Evolutionary conservation across 2,888 invertebrate genomes (phyloP).

Genomic region (Tiphia femorata): DNA sequence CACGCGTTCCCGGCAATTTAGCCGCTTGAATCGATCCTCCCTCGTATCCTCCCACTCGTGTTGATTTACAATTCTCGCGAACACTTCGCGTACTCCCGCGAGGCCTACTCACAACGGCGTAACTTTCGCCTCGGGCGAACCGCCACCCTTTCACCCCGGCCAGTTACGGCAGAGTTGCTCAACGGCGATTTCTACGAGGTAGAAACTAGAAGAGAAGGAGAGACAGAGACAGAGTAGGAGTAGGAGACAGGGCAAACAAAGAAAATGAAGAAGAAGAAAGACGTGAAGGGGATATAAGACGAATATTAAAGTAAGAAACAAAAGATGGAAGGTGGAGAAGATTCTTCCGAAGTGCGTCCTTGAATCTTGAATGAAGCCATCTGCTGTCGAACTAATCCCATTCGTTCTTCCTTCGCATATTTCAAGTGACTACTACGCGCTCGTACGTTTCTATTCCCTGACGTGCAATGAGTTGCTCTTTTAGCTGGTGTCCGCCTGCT

Average conservation of each 20-base stretch:
- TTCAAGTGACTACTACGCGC: background rate
- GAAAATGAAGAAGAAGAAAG: no score
- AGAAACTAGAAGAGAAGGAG: no score
- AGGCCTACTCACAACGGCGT: slow-evolving; percentile 15
- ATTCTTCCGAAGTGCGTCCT: background rate
- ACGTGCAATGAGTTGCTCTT: no score
- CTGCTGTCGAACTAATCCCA: background rate
- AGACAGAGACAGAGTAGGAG: no score
- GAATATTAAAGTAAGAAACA: no score
- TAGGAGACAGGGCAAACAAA: no score
- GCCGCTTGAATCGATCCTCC: background rate
- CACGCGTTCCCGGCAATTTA: slow-evolving; percentile 18
- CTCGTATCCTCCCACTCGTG: slow-evolving; percentile 5
- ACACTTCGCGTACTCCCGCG: slow-evolving; percentile 16
- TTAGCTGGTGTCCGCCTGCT: no score
- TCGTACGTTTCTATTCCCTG: no score
- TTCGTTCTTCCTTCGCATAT: background rate
- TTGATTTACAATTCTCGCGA: slow-evolving; percentile 29
- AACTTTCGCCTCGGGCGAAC: slow-evolving; percentile 17
- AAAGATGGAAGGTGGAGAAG: background rate
- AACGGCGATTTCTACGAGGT: no score
- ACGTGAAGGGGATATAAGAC: no score
- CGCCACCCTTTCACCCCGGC: background rate
- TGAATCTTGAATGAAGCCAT: slow-evolving; percentile 5
- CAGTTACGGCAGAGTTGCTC: slow-evolving; percentile 2